Conservation (phyloP, 2,113 vertebrate species). For the Clarias gariepinus region DNA sequence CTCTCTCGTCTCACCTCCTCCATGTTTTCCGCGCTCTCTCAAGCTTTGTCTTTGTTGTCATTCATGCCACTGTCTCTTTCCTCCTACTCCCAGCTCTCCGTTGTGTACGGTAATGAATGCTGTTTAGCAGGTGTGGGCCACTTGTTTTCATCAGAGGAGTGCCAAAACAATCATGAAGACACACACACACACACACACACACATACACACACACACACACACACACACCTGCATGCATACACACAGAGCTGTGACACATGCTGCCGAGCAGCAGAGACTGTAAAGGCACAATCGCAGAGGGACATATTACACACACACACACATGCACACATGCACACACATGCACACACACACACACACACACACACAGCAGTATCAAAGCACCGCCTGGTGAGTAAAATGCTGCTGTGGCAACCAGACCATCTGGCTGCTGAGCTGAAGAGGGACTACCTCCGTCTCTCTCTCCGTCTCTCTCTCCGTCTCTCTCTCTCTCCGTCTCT, state of each 20-base stretch:
- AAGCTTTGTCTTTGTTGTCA: slow-evolving; percentile 24
- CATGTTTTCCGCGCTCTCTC: slow-evolving; percentile 11
- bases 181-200: slow-evolving; percentile 37
- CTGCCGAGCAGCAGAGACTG: slow-evolving; percentile 34
- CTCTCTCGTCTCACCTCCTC: not conserved
- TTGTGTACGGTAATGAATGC: slow-evolving; percentile 39
- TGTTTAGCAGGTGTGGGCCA: slow-evolving; percentile 45
- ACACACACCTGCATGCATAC: slow-evolving; percentile 34
- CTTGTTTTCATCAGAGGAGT: slow-evolving; percentile 34
- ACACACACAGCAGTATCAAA: slow-evolving; percentile 46
- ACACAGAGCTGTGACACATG: slow-evolving; percentile 34
- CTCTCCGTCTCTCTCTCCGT: slow-evolving; percentile 14
- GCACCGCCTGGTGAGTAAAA: slow-evolving; percentile 52
- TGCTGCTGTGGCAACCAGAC: slow-evolving; percentile 50
- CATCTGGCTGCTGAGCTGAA: slow-evolving; percentile 49
- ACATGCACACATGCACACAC: slow-evolving; percentile 37
- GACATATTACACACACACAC: slow-evolving; percentile 23
- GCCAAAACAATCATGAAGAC: slow-evolving; percentile 38
- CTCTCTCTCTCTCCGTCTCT: not conserved
- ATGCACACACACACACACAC: slow-evolving; percentile 34
- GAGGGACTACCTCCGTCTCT: slow-evolving; percentile 43
- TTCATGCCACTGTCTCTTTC: slow-evolving; percentile 25
- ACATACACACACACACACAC: slow-evolving; percentile 38
- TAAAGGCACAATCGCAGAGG: slow-evolving; percentile 32
- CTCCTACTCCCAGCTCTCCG: slow-evolving; percentile 24